Evolutionary conservation across 2,888 invertebrate genomes (phyloP).

Genomic region (Ganaspis brasiliensis): DNA sequence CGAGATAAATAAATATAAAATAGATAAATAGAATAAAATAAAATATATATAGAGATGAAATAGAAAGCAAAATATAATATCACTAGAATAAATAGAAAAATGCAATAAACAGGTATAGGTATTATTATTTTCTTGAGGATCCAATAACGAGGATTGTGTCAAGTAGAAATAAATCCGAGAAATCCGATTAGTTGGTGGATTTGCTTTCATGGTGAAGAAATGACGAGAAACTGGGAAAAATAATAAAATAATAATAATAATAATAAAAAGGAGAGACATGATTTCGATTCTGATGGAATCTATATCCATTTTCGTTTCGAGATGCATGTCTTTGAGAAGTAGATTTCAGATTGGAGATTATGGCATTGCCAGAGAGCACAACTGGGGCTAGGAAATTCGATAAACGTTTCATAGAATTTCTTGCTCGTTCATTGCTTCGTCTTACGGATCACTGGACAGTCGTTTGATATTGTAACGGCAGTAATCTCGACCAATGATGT

Average conservation of each 20-base stretch:
- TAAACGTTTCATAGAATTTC: slow-evolving; percentile 40
- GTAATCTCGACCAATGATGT: slow-evolving; percentile 83
- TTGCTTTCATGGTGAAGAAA: neutral
- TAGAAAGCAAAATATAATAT: too few relatives aligned
- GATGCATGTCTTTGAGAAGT: slow-evolving; percentile 4
- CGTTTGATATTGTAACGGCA: slow-evolving; percentile 81
- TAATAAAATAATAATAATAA: neutral
- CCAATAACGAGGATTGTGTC: neutral
- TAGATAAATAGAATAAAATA: too few relatives aligned
- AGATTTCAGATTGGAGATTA: slow-evolving; percentile 33
- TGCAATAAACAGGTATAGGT: neutral
- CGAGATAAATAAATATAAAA: too few relatives aligned
- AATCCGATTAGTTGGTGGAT: neutral
- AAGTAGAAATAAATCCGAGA: neutral
- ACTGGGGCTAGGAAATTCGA: slow-evolving; percentile 32
- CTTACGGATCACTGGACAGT: slow-evolving; percentile 57
- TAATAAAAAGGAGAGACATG: neutral
- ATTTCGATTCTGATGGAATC: slow-evolving; percentile 30
- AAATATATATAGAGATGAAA: too few relatives aligned
- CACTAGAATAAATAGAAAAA: neutral
- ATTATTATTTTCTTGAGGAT: neutral
- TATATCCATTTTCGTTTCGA: slow-evolving; percentile 12
- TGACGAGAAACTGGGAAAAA: slow-evolving; percentile 10
- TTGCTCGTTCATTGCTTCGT: slow-evolving; percentile 49
- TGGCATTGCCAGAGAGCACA: neutral